Evolutionary conservation across 1,140 invertebrate genomes (phyloP).

Genomic region (Calephelis nemesis): DNA sequence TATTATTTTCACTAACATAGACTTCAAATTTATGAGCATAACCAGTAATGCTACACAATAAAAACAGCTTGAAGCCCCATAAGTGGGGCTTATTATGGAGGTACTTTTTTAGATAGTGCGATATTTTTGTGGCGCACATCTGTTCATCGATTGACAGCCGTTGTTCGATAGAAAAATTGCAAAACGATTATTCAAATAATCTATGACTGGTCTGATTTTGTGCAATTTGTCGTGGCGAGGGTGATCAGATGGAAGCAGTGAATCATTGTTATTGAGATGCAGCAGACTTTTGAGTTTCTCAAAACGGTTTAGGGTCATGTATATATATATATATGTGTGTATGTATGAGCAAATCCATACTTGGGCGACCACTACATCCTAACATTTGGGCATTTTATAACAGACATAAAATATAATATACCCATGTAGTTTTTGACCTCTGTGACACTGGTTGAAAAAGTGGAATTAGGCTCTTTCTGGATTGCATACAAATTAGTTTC

Average conservation of each 20-base stretch:
- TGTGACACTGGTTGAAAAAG: too few relatives aligned
- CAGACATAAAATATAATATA: too few relatives aligned
- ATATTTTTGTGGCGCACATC: constrained; percentile 18
- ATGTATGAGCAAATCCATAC: constrained; percentile 1
- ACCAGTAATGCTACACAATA: background rate
- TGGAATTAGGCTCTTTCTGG: too few relatives aligned
- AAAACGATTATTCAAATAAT: constrained; percentile 20
- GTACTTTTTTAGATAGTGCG: constrained; percentile 7
- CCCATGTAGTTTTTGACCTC: too few relatives aligned
- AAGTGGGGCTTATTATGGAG: background rate
- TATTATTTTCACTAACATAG: background rate
- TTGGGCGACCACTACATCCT: background rate
- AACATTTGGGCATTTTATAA: too few relatives aligned
- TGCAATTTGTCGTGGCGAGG: background rate
- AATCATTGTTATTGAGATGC: background rate
- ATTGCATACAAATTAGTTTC: too few relatives aligned
- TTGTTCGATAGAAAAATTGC: constrained; percentile 20
- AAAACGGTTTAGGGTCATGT: background rate
- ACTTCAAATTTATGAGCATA: constrained; percentile 1
- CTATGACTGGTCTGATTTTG: constrained; percentile 14
- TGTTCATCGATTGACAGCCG: constrained; percentile 25
- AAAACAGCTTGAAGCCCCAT: background rate
- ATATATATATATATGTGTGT: background rate
- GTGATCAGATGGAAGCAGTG: constrained; percentile 1
- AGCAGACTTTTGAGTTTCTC: background rate